These are phyloP conservation scores for Oscheius sp. DNA, from an alignment of 1,140 invertebrate genomes.

Conservation along the genomic window DNA sequence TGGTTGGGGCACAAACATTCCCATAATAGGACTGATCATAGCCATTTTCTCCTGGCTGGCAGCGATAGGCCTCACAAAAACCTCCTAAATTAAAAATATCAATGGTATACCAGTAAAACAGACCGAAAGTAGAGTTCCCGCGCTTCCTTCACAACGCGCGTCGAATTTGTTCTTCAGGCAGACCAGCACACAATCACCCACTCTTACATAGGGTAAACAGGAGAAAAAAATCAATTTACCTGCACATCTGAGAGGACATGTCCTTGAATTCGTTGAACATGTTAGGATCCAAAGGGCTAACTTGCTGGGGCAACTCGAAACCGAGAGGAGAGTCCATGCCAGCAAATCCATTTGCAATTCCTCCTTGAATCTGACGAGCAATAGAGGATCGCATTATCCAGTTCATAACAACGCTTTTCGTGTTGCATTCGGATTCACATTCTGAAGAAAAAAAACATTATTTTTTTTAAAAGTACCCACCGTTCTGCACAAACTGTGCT, in stretches of 20 bases:
- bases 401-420: constrained; percentile 18
- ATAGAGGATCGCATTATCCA: constrained; percentile 19
- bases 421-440: constrained; percentile 17
- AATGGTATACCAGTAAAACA: too few species aligned
- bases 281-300: too few species aligned
- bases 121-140: constrained; percentile 13
- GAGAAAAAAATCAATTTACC: too few species aligned
- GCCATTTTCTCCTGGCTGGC: constrained; percentile 12
- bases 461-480: not conserved
- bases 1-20: constrained; percentile 11
- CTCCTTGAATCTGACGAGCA: constrained; percentile 1
- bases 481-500: not conserved
- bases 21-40: constrained; percentile 10
- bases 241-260: too few species aligned
- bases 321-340: too few species aligned
- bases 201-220: not conserved
- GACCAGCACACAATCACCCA: constrained; percentile 22
- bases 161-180: constrained; percentile 23
- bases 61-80: constrained; percentile 23
- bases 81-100: too few species aligned
- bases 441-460: not conserved
- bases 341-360: constrained; percentile 9
- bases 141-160: constrained; percentile 19
- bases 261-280: too few species aligned
- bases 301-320: too few species aligned